Conservation (phyloP, 1,140 invertebrate species). For the Leptopilina clavipes region DNA sequence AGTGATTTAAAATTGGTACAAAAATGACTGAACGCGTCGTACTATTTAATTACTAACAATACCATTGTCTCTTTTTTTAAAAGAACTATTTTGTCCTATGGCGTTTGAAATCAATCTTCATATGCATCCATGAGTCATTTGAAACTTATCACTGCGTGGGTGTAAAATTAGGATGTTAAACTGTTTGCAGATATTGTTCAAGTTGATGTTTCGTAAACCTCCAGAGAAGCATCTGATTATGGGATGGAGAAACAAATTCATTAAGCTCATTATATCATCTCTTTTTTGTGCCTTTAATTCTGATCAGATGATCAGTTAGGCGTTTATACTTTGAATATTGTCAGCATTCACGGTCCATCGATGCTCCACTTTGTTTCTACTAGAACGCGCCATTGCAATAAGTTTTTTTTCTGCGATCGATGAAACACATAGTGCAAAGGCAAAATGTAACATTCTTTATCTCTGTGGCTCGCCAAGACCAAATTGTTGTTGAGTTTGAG, state of each 20-base stretch:
- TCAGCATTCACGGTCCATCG: slow-evolving; percentile 27
- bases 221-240: slow-evolving; percentile 17
- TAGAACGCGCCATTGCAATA: slow-evolving; percentile 23
- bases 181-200: too few relatives aligned
- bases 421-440: slow-evolving; percentile 25
- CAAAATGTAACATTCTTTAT: slow-evolving; percentile 61
- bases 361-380: slow-evolving; percentile 15
- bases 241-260: slow-evolving; percentile 25
- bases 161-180: neutral
- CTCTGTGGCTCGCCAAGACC: slow-evolving; percentile 70
- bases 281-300: neutral
- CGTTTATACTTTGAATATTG: slow-evolving; percentile 16
- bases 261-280: slow-evolving; percentile 35
- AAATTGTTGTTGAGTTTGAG: slow-evolving; percentile 66
- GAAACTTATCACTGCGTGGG: neutral
- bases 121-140: neutral
- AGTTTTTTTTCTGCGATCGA: slow-evolving; percentile 18
- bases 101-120: slow-evolving; percentile 27
- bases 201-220: neutral
- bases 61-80: slow-evolving; percentile 50
- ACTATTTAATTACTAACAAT: slow-evolving; percentile 44
- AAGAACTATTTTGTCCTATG: slow-evolving; percentile 52
- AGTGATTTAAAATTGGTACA: slow-evolving; percentile 17
- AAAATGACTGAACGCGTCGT: slow-evolving; percentile 41
- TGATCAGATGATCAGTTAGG: neutral